phyloP scores from a whole-genome alignment of 2,113 vertebrate genomes.

The Scolopax mira region DNA sequence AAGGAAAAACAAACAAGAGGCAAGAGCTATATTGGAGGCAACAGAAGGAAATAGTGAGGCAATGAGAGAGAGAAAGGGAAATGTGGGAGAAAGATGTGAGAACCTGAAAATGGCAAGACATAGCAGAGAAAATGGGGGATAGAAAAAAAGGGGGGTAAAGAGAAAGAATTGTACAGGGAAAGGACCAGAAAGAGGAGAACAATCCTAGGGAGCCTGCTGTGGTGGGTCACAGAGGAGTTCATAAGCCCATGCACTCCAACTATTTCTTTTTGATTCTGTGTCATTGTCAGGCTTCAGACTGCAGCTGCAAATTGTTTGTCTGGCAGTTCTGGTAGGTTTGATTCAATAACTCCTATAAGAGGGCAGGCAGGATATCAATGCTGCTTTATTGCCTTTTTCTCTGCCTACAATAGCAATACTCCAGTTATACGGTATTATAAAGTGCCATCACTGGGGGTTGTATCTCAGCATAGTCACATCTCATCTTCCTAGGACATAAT shows the following conservation, averaged over 20 bases:
- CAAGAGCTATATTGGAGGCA: not conserved
- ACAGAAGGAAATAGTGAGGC: not conserved
- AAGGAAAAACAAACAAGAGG: not conserved
- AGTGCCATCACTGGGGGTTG: slow-evolving; percentile 64
- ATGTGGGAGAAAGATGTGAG: not conserved
- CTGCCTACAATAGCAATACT: slow-evolving; percentile 73
- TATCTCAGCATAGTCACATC: slow-evolving; percentile 64
- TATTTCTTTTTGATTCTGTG: slow-evolving; percentile 71
- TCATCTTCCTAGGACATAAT: slow-evolving; percentile 64
- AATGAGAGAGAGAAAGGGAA: not conserved
- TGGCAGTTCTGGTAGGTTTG: slow-evolving; percentile 74
- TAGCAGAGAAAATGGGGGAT: not conserved
- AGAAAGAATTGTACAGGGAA: slow-evolving; percentile 1
- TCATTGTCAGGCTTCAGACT: slow-evolving; percentile 74
- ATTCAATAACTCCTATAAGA: slow-evolving; percentile 76
- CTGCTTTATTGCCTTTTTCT: slow-evolving; percentile 76
- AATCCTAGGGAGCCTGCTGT: slow-evolving; percentile 66
- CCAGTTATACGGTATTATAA: slow-evolving; percentile 66
- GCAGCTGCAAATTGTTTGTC: slow-evolving; percentile 76
- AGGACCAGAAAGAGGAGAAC: slow-evolving; percentile 52
- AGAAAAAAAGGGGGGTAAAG: not conserved
- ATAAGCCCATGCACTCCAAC: slow-evolving; percentile 61
- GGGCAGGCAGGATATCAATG: slow-evolving; percentile 76
- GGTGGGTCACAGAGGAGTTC: slow-evolving; percentile 63
- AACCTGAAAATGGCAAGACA: not conserved